Evolutionary conservation across 2,113 vertebrate genomes (phyloP).

Genomic region (Dolichallabes microphthalmus): DNA sequence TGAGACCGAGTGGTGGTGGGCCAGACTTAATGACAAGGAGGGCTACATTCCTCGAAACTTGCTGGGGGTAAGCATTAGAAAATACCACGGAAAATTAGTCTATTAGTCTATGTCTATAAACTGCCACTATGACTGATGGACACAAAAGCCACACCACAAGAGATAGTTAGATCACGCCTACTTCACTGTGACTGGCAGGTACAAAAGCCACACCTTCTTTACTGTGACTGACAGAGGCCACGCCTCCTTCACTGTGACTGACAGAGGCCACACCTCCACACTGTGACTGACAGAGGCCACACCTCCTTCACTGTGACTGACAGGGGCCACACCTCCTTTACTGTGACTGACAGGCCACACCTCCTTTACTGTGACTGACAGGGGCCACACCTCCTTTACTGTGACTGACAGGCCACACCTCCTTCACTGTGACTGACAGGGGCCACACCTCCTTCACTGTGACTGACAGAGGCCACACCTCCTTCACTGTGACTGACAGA

Average conservation of each 20-base stretch:
- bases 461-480: not conserved
- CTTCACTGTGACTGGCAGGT: not conserved
- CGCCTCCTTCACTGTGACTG: not conserved
- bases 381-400: not conserved
- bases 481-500: not conserved
- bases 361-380: not conserved
- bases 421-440: not conserved
- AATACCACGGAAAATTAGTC: too few species aligned
- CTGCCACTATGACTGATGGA: not conserved
- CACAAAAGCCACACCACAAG: not conserved
- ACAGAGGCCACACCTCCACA: not conserved
- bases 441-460: too few species aligned
- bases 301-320: not conserved
- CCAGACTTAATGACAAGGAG: conserved; percentile 85
- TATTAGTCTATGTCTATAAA: too few species aligned
- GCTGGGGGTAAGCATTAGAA: conserved; percentile 81
- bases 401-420: not conserved
- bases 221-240: not conserved
- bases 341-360: not conserved
- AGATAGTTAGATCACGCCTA: too few species aligned
- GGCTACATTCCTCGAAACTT: conserved; percentile 95
- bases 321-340: not conserved
- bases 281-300: not conserved
- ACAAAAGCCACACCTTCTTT: not conserved
- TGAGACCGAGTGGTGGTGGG: conserved; percentile 98